Percentiles rank a stretch among this genome's conserved stretches.
phyloP scores from a whole-genome alignment of 1,140 invertebrate genomes.

The Caenorhabditis latens region DNA sequence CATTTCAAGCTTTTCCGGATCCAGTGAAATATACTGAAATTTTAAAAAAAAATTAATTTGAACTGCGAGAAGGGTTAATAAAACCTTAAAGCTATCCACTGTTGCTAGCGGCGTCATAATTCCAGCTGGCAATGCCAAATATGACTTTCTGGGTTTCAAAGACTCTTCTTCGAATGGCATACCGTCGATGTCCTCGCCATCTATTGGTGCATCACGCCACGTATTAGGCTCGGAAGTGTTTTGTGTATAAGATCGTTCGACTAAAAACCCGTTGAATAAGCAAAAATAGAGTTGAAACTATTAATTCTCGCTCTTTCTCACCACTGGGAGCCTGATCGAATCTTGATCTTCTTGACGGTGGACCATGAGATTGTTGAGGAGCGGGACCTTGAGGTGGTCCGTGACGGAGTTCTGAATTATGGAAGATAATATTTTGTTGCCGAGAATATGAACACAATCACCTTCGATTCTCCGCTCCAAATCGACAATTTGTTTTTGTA shows the following conservation, averaged over 20 bases:
- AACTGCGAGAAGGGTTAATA: too few species aligned
- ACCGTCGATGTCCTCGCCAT: slow-evolving; percentile 53
- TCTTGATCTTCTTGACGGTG: slow-evolving; percentile 43
- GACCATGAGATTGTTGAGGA: neutral
- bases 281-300: neutral
- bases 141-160: slow-evolving; percentile 52
- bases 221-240: neutral
- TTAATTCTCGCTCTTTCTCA: slow-evolving; percentile 2
- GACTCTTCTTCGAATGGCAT: slow-evolving; percentile 48
- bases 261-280: slow-evolving; percentile 36
- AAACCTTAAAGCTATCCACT: slow-evolving; percentile 55
- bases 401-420: neutral
- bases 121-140: slow-evolving; percentile 56
- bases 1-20: slow-evolving; percentile 42
- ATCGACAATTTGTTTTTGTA: slow-evolving; percentile 37
- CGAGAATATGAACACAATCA: neutral
- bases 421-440: neutral
- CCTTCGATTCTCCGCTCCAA: slow-evolving; percentile 37
- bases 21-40: slow-evolving; percentile 60
- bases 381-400: neutral
- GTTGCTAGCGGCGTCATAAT: slow-evolving; percentile 55
- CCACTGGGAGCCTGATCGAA: slow-evolving; percentile 56
- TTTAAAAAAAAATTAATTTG: neutral
- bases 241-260: neutral
- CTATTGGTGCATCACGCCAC: neutral